Evolutionary conservation across 2,888 invertebrate species (phyloP).

Genomic region (Lasioglossum oenotherae): DNA sequence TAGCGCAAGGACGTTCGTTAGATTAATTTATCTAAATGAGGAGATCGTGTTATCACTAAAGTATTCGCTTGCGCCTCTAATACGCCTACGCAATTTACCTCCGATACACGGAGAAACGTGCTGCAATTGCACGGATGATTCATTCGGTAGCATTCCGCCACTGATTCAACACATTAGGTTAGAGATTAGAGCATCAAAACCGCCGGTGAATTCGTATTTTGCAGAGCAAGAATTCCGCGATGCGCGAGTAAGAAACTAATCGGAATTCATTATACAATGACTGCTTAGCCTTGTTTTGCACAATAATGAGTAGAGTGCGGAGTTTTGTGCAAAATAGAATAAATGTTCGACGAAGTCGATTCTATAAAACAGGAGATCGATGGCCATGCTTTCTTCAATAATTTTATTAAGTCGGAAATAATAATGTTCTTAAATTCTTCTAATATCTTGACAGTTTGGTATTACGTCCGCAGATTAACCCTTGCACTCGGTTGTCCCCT

Average conservation of each 20-base stretch:
- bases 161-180: background rate
- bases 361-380: too few relatives aligned
- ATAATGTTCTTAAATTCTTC: too few relatives aligned
- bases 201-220: background rate
- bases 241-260: background rate
- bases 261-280: conserved; percentile 6
- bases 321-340: too few relatives aligned
- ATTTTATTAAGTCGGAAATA: too few relatives aligned
- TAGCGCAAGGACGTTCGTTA: conserved; percentile 29
- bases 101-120: conserved; percentile 28
- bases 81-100: conserved; percentile 56
- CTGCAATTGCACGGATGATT: conserved; percentile 55
- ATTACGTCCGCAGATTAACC: too few relatives aligned
- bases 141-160: conserved; percentile 46
- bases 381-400: too few relatives aligned
- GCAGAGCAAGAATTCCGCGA: background rate
- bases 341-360: too few relatives aligned
- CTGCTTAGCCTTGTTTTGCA: background rate
- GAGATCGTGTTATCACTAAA: conserved; percentile 61
- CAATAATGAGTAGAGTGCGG: background rate
- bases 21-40: conserved; percentile 56
- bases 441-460: too few relatives aligned
- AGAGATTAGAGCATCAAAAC: conserved; percentile 1
- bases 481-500: too few relatives aligned
- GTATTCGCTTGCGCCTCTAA: conserved; percentile 32